These are phyloP conservation scores for Drosophila tani DNA, from an alignment of 1,140 invertebrate genomes.

Conservation along the genomic window DNA sequence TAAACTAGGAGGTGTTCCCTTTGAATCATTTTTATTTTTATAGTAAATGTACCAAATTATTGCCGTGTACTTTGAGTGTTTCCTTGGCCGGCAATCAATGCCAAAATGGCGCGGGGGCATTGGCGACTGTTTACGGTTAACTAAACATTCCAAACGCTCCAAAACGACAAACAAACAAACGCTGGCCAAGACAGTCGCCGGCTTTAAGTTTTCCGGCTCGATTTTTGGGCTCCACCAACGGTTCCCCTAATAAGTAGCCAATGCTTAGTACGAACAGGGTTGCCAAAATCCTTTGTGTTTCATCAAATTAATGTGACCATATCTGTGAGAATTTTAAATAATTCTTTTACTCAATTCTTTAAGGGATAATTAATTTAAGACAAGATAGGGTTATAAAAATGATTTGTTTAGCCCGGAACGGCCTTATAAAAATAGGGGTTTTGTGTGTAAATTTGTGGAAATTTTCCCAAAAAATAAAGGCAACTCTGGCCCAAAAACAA, in stretches of 20 bases:
- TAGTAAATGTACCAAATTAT: not conserved
- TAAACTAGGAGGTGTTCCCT: no score
- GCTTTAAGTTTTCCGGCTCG: slow-evolving; percentile 6
- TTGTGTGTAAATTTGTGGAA: no score
- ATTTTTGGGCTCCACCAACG: slow-evolving; percentile 12
- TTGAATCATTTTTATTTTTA: no score
- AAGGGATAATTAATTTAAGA: not conserved
- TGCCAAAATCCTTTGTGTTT: not conserved
- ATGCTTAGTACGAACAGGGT: not conserved
- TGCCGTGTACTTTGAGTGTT: slow-evolving; percentile 19
- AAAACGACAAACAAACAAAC: slow-evolving; percentile 47
- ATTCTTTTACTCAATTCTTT: not conserved
- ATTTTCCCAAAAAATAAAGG: not conserved
- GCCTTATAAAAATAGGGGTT: no score
- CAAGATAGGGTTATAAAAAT: not conserved
- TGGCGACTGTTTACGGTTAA: slow-evolving; percentile 75
- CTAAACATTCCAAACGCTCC: slow-evolving; percentile 78
- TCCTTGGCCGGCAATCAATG: slow-evolving; percentile 72
- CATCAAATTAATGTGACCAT: no score
- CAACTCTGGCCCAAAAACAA: slow-evolving; percentile 31
- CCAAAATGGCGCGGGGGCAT: slow-evolving; percentile 75
- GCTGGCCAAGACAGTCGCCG: slow-evolving; percentile 1
- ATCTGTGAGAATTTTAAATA: not conserved
- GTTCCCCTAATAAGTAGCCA: slow-evolving; percentile 10
- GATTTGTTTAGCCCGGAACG: no score